Conservation (phyloP, 2,888 invertebrate species). For the Pseudoips prasinana region DNA sequence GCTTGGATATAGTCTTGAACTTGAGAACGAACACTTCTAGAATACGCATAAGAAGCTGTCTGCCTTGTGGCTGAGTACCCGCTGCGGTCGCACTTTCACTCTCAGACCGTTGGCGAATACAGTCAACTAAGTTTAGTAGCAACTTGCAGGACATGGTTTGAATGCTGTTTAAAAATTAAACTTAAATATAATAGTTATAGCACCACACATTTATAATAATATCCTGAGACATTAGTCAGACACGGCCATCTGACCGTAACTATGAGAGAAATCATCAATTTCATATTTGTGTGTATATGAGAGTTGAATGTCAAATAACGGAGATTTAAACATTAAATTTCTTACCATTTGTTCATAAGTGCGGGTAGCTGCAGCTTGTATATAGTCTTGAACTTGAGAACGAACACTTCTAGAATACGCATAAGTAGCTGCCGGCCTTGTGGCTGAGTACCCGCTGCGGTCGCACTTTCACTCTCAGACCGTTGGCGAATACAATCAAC, state of each 20-base stretch:
- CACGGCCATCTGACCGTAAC: too few relatives aligned
- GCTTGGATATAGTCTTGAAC: slow-evolving; percentile 96
- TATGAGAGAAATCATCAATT: too few relatives aligned
- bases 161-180: too few relatives aligned
- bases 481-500: slow-evolving; percentile 95
- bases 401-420: slow-evolving; percentile 96
- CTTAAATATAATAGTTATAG: too few relatives aligned
- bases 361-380: slow-evolving; percentile 95
- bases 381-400: slow-evolving; percentile 97
- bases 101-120: slow-evolving; percentile 92
- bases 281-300: too few relatives aligned
- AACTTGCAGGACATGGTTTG: slow-evolving; percentile 99
- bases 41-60: slow-evolving; percentile 94
- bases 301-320: too few relatives aligned
- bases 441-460: slow-evolving; percentile 69
- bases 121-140: slow-evolving; percentile 96
- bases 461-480: slow-evolving; percentile 88
- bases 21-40: slow-evolving; percentile 97
- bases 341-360: slow-evolving; percentile 90
- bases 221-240: too few relatives aligned
- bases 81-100: slow-evolving; percentile 84
- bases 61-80: slow-evolving; percentile 81
- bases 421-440: slow-evolving; percentile 93
- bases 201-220: too few relatives aligned
- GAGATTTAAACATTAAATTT: too few relatives aligned